These are phyloP conservation scores for Rotaria sp. DNA, from an alignment of 2,888 invertebrate genomes.

Conservation along the genomic window DNA sequence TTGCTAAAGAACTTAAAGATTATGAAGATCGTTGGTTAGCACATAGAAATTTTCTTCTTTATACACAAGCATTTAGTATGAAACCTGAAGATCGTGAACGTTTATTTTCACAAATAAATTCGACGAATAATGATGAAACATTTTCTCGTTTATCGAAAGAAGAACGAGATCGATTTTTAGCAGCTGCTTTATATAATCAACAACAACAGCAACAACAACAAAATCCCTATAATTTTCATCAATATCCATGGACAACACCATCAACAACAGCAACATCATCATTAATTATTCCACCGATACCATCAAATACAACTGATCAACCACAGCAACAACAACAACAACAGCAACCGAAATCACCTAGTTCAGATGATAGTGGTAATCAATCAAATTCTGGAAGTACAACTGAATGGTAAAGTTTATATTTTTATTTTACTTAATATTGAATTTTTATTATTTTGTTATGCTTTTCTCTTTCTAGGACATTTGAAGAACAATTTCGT, in stretches of 20 bases:
- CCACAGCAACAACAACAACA: neutral
- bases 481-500: slow-evolving; percentile 21
- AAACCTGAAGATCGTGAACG: slow-evolving; percentile 28
- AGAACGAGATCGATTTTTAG: slow-evolving; percentile 29
- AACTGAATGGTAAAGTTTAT: neutral
- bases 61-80: slow-evolving; percentile 11
- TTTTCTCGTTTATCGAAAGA: neutral
- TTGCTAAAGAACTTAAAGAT: slow-evolving; percentile 10
- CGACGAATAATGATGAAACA: neutral
- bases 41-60: slow-evolving; percentile 25
- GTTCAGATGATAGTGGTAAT: neutral
- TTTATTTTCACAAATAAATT: slow-evolving; percentile 8
- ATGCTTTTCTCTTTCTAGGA: neutral
- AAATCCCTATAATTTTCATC: slow-evolving; percentile 17
- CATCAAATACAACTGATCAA: neutral
- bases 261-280: neutral
- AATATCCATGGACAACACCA: neutral
- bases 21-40: slow-evolving; percentile 30
- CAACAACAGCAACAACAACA: neutral
- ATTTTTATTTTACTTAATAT: neutral
- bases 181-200: slow-evolving; percentile 14
- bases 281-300: neutral
- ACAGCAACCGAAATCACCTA: slow-evolving; percentile 9
- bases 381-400: slow-evolving; percentile 24
- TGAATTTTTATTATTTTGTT: neutral